phyloP scores from a whole-genome alignment of 2,797 vertebrate species.

The Hapalemur alaotrensis region DNA sequence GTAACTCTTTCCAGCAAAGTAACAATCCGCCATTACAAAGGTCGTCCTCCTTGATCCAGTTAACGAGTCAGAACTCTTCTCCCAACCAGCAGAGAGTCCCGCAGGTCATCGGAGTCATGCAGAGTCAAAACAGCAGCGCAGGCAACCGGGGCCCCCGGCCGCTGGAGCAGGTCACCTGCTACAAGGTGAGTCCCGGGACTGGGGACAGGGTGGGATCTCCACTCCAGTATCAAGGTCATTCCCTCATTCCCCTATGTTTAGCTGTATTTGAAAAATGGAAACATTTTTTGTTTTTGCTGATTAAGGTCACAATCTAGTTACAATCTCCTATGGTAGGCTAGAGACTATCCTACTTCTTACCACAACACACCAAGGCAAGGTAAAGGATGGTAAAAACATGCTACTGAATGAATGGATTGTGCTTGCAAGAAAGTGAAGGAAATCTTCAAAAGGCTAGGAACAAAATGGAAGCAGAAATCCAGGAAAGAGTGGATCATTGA shows the following conservation, averaged over 20 bases:
- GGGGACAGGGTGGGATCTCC: neutral
- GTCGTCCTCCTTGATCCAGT: slow-evolving; percentile 90
- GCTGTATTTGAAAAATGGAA: neutral
- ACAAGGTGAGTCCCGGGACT: slow-evolving; percentile 89
- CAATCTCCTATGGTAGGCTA: neutral
- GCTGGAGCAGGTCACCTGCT: slow-evolving; percentile 98
- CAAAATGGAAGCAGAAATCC: neutral
- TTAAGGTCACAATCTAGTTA: neutral
- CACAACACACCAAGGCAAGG: neutral
- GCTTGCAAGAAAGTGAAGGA: neutral
- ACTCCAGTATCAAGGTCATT: neutral
- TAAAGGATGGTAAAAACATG: neutral
- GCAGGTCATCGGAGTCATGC: slow-evolving; percentile 90
- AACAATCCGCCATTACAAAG: slow-evolving; percentile 87
- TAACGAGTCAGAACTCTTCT: slow-evolving; percentile 91
- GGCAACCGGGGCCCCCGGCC: slow-evolving; percentile 94
- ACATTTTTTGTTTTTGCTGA: neutral
- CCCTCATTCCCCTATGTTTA: neutral
- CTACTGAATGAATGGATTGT: neutral
- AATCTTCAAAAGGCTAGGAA: neutral
- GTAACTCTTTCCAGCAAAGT: slow-evolving; percentile 85
- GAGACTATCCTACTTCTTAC: neutral
- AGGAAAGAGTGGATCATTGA: neutral
- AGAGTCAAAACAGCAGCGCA: slow-evolving; percentile 90
- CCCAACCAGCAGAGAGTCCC: slow-evolving; percentile 90